Conservation (phyloP, 2,113 vertebrate genomes). For the Trogon melanurus region DNA sequence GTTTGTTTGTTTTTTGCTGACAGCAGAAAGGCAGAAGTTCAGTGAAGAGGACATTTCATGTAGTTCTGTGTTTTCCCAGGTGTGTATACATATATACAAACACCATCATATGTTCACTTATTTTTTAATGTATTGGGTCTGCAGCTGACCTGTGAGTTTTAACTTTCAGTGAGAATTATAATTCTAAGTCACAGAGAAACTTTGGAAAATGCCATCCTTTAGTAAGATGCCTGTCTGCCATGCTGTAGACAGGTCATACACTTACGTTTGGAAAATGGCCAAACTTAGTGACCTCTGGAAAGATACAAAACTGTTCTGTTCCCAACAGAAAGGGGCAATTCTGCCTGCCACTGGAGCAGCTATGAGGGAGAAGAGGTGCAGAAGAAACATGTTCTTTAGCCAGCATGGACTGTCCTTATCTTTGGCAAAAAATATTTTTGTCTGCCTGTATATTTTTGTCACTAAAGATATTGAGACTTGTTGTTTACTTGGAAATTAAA, state of each 20-base stretch:
- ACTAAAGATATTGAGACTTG: neutral
- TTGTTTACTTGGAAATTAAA: neutral
- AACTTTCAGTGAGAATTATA: neutral
- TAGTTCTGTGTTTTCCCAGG: neutral
- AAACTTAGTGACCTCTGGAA: neutral
- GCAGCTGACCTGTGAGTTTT: neutral
- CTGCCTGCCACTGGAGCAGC: neutral
- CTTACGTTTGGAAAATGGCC: neutral
- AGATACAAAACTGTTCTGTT: neutral
- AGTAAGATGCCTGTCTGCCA: fast-evolving
- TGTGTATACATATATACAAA: neutral
- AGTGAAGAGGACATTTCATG: neutral
- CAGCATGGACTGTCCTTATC: neutral
- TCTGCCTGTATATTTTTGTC: neutral
- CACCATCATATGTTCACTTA: neutral
- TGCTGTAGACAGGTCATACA: neutral
- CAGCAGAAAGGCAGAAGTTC: neutral
- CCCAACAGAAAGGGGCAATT: neutral
- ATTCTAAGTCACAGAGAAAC: neutral
- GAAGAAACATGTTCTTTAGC: neutral
- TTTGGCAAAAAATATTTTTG: neutral
- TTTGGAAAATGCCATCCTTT: neutral
- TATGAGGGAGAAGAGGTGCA: neutral
- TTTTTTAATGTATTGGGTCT: neutral
- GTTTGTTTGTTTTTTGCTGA: neutral